phyloP scores from a whole-genome alignment of 2,113 vertebrate species.

The Scytalopus superciliaris region DNA sequence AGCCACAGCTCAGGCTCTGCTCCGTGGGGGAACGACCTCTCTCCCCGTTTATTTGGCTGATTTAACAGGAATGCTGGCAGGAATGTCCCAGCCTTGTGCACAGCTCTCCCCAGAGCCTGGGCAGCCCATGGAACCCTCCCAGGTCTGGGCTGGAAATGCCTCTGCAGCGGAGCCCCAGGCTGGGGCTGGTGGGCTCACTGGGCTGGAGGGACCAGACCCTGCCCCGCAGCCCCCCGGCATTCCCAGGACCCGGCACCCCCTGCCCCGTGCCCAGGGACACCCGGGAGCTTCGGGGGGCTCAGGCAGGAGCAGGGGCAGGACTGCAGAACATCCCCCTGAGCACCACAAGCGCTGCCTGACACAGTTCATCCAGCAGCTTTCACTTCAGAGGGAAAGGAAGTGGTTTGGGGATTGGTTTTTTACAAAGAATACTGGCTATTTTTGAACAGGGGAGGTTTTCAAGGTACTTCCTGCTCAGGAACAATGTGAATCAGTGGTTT shows the following conservation, averaged over 20 bases:
- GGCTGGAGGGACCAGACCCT: background rate
- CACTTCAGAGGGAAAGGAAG: background rate
- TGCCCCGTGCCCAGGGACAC: background rate
- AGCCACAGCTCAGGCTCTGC: background rate
- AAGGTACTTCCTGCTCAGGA: background rate
- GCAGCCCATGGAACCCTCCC: background rate
- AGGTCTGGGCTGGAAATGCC: background rate
- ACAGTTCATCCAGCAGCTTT: background rate
- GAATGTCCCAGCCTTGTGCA: background rate
- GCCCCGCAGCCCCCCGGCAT: background rate
- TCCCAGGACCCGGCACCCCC: background rate
- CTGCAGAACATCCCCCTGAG: no score
- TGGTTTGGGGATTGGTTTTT: background rate
- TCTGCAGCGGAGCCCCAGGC: background rate
- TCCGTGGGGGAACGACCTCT: background rate
- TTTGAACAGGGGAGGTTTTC: background rate
- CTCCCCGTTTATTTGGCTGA: background rate
- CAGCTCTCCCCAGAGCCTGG: background rate
- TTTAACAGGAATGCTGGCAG: background rate
- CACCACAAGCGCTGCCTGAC: fast-evolving
- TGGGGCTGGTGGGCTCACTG: background rate
- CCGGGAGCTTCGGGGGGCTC: background rate
- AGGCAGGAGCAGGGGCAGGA: background rate
- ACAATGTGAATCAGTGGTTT: background rate
- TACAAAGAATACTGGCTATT: background rate